A percentile compares a stretch with the other conserved stretches of the same genome.
Evolutionary conservation across 2,888 invertebrate genomes (phyloP).

Genomic region (Archips crataeganus): DNA sequence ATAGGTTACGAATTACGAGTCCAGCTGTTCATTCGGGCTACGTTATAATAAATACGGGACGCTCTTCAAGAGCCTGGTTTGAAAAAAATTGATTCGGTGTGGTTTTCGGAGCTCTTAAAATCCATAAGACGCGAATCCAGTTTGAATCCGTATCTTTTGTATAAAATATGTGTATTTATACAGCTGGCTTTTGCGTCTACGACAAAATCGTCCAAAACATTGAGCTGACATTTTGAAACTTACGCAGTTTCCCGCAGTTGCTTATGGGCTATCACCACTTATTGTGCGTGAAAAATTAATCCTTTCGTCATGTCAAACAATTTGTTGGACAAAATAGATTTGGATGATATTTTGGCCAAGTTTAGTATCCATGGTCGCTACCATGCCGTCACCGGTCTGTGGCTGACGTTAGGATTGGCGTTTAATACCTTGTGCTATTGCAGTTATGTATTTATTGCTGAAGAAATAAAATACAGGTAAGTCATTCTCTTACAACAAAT

Average conservation of each 20-base stretch:
- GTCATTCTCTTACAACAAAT: neutral
- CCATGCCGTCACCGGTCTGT: neutral
- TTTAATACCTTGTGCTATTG: neutral
- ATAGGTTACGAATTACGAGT: no score
- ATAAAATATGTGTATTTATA: no score
- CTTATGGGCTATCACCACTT: neutral
- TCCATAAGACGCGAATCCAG: neutral
- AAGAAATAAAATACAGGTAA: neutral
- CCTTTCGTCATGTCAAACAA: slow-evolving; percentile 10
- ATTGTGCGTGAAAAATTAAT: neutral
- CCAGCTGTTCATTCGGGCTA: no score
- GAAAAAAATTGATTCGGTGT: neutral
- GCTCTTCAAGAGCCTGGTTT: no score
- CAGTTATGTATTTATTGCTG: slow-evolving; percentile 1
- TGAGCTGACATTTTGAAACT: neutral
- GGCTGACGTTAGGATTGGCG: neutral
- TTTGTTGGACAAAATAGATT: slow-evolving; percentile 23
- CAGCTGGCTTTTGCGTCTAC: neutral
- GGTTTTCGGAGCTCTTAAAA: neutral
- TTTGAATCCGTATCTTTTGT: neutral
- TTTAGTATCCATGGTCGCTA: slow-evolving; percentile 1
- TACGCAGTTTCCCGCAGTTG: neutral
- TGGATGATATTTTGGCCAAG: slow-evolving; percentile 34
- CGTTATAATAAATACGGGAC: no score
- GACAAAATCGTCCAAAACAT: neutral